phyloP scores from a whole-genome alignment of 2,888 invertebrate species.

The Drepanosiphum platanoidis region DNA sequence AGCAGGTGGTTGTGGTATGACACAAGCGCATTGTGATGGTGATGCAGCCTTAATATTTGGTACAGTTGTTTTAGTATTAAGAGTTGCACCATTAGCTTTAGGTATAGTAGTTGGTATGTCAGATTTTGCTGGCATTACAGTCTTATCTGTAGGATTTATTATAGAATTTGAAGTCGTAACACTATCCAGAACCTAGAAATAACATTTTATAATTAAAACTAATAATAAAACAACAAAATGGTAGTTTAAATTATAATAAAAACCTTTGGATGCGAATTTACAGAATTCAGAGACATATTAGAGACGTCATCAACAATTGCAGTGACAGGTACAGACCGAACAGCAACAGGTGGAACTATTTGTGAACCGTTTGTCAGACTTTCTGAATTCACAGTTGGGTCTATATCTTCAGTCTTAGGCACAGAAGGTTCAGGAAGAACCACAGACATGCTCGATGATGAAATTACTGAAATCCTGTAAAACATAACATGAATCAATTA shows the following conservation, averaged over 20 bases:
- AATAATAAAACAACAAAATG: neutral
- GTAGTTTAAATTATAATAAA: constrained; percentile 5
- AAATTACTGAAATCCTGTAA: constrained; percentile 43
- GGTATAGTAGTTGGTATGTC: constrained; percentile 42
- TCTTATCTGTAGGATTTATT: constrained; percentile 58
- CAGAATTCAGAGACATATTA: constrained; percentile 50
- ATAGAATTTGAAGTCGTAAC: constrained; percentile 50
- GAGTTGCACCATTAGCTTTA: constrained; percentile 54
- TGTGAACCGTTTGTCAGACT: constrained; percentile 50
- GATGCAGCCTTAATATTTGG: constrained; percentile 48
- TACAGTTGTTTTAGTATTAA: constrained; percentile 52
- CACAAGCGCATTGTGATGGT: constrained; percentile 59
- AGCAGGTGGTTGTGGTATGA: constrained; percentile 58
- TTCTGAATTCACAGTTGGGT: constrained; percentile 45
- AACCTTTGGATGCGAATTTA: constrained; percentile 51
- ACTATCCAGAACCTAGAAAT: constrained; percentile 44
- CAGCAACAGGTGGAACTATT: constrained; percentile 20
- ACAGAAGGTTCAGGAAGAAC: constrained; percentile 47
- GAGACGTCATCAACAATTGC: constrained; percentile 50
- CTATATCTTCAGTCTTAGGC: constrained; percentile 55
- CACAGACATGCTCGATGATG: constrained; percentile 48
- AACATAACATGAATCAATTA: neutral
- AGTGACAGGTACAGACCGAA: constrained; percentile 44
- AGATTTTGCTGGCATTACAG: constrained; percentile 59
- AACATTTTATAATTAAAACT: constrained; percentile 11